These are phyloP conservation scores for Heliocidaris erythrogramma DNA, from an alignment of 35 echinoderm and acorn worm genomes.

Conservation along the genomic window DNA sequence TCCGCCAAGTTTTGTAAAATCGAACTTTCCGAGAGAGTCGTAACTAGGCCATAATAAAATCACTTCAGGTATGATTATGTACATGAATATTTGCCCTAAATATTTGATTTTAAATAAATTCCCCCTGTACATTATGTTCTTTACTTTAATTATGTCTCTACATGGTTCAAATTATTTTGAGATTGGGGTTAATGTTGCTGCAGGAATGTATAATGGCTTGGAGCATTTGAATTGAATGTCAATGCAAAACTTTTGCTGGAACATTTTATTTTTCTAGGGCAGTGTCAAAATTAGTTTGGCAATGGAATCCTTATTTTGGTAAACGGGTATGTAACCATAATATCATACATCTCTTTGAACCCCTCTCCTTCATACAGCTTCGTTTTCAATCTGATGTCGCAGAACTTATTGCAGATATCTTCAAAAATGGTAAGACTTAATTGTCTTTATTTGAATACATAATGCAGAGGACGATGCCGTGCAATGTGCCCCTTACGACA, in stretches of 20 bases:
- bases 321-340: too few relatives aligned
- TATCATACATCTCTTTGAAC: background rate
- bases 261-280: too few relatives aligned
- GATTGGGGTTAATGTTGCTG: background rate
- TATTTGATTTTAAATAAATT: background rate
- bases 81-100: background rate
- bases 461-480: too few relatives aligned
- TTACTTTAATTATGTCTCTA: background rate
- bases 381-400: background rate
- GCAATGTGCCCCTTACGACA: too few relatives aligned
- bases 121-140: background rate
- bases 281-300: too few relatives aligned
- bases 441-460: too few relatives aligned
- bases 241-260: too few relatives aligned
- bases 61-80: background rate
- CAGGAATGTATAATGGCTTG: background rate
- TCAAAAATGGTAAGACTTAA: background rate
- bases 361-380: background rate
- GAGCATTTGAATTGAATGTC: background rate
- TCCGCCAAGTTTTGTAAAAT: too few relatives aligned
- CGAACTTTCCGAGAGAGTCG: background rate
- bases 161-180: background rate
- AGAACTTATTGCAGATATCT: slow-evolving; percentile 4
- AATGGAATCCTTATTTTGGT: too few relatives aligned
- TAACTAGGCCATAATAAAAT: background rate